phyloP scores from a whole-genome alignment of 2,888 invertebrate species.

The Epinotia brunnichana region DNA sequence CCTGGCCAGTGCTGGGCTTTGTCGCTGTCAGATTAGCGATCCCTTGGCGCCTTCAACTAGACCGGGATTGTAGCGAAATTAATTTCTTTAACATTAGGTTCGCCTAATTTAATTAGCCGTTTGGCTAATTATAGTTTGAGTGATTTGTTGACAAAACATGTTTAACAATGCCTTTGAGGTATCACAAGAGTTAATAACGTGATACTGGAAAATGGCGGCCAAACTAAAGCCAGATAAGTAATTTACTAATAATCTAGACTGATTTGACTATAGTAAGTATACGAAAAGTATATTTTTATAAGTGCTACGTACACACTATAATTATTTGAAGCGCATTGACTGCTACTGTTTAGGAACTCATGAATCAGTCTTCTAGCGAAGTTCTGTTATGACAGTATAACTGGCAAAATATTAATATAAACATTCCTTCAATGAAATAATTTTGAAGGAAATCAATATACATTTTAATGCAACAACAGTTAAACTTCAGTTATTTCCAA shows the following conservation, averaged over 20 bases:
- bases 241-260: neutral
- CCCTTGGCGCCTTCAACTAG: conserved; percentile 61
- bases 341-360: neutral
- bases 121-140: conserved; percentile 17
- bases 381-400: no score
- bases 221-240: neutral
- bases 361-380: no score
- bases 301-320: neutral
- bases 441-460: neutral
- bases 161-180: neutral
- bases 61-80: conserved; percentile 46
- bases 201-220: neutral
- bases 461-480: neutral
- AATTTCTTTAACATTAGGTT: conserved; percentile 41
- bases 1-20: conserved; percentile 56
- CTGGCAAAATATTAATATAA: neutral
- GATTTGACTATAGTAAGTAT: neutral
- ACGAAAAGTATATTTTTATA: no score
- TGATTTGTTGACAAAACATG: neutral
- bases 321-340: neutral
- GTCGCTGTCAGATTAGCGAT: conserved; percentile 68
- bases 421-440: neutral
- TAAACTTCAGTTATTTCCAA: neutral
- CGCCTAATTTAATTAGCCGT: conserved; percentile 32
- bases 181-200: neutral